phyloP scores from a whole-genome alignment of 2,888 invertebrate species.

The Mechanitis mazaeus region DNA sequence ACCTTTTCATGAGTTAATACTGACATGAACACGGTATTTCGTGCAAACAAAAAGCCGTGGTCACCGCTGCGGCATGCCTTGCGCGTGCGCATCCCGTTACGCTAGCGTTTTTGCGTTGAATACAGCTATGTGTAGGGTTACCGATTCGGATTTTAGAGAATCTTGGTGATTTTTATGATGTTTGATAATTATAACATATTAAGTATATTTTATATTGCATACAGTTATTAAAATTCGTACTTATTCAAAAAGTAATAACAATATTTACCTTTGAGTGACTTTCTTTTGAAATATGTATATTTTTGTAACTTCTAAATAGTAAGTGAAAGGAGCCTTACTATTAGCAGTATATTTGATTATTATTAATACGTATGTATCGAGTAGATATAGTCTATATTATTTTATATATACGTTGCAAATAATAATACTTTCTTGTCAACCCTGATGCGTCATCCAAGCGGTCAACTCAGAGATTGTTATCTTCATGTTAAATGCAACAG shows the following conservation, averaged over 20 bases:
- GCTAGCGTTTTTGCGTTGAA: slow-evolving; percentile 33
- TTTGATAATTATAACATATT: no score
- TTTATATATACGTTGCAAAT: background rate
- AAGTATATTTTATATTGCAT: no score
- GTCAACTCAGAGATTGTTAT: slow-evolving; percentile 17
- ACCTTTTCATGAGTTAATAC: slow-evolving; percentile 14
- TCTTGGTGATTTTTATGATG: no score
- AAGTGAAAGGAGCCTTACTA: background rate
- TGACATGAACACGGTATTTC: slow-evolving; percentile 13
- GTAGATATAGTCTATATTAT: no score
- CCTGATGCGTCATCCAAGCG: slow-evolving; percentile 16
- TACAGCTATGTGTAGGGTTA: slow-evolving; percentile 32
- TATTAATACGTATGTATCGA: background rate
- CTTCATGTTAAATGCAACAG: slow-evolving; percentile 18
- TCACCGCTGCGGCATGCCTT: slow-evolving; percentile 26
- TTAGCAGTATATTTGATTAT: background rate
- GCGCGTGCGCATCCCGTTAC: slow-evolving; percentile 37
- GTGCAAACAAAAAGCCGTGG: slow-evolving; percentile 23
- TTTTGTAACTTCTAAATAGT: no score
- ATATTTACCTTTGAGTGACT: background rate
- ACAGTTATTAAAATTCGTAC: no score
- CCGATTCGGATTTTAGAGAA: background rate
- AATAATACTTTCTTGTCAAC: slow-evolving; percentile 10
- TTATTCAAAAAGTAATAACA: background rate
- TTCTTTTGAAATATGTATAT: no score